Percentiles rank a stretch among this genome's conserved stretches.
Evolutionary conservation across 23 tunicate species (phyloP).

Genomic region (Clavelina lepadiformis): DNA sequence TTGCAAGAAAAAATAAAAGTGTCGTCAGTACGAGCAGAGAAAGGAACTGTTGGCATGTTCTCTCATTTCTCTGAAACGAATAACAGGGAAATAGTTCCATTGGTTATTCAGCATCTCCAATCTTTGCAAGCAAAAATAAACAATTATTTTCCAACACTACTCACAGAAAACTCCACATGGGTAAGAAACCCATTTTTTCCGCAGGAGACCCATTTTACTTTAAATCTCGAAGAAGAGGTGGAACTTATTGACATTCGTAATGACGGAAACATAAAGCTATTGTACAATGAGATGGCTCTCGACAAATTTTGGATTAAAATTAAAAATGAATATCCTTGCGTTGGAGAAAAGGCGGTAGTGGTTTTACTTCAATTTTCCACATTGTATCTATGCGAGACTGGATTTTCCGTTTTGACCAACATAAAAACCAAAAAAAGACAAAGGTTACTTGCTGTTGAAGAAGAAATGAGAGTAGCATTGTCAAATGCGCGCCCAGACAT

Average conservation of each 20-base stretch:
- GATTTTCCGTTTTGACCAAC: slow-evolving; percentile 26
- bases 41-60: slow-evolving; percentile 16
- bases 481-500: slow-evolving; percentile 28
- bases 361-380: slow-evolving; percentile 32
- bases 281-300: slow-evolving; percentile 20
- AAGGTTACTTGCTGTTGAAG: slow-evolving; percentile 24
- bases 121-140: slow-evolving; percentile 9
- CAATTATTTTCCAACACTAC: slow-evolving; percentile 6
- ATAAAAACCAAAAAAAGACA: slow-evolving; percentile 23
- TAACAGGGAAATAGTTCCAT: slow-evolving; percentile 4
- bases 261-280: slow-evolving; percentile 13
- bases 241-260: slow-evolving; percentile 11
- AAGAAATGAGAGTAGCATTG: slow-evolving; percentile 28
- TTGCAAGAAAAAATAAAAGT: slow-evolving; percentile 17
- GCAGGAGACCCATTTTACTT: slow-evolving; percentile 2
- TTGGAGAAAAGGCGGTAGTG: slow-evolving; percentile 23
- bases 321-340: slow-evolving; percentile 17
- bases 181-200: slow-evolving; percentile 16
- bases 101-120: slow-evolving; percentile 4
- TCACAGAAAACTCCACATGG: slow-evolving; percentile 6
- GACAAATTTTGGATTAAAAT: slow-evolving; percentile 15
- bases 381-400: slow-evolving; percentile 13
- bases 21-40: slow-evolving; percentile 18
- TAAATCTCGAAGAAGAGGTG: slow-evolving; percentile 16
- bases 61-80: slow-evolving; percentile 13